These are phyloP conservation scores for Anguilla marmorata DNA, from an alignment of 2,797 vertebrate genomes.

Conservation along the genomic window DNA sequence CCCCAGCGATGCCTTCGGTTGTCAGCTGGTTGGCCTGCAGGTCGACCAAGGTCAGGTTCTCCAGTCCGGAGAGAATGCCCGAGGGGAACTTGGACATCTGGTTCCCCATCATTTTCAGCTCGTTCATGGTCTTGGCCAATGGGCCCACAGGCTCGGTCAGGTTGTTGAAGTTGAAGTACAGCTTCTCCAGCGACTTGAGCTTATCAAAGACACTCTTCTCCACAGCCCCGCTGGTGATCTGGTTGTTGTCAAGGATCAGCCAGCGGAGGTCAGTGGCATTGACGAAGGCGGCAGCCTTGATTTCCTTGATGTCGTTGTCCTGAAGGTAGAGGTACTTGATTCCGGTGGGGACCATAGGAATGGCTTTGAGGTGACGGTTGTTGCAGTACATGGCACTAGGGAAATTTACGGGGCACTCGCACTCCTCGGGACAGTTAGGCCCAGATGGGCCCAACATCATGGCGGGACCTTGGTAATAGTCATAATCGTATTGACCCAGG, in stretches of 20 bases:
- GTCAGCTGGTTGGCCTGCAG: slow-evolving; percentile 83
- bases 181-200: slow-evolving; percentile 80
- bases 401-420: slow-evolving; percentile 83
- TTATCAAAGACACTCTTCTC: slow-evolving; percentile 84
- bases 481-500: slow-evolving; percentile 60
- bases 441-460: slow-evolving; percentile 50
- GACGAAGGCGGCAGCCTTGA: slow-evolving; percentile 86
- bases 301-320: slow-evolving; percentile 85
- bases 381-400: slow-evolving; percentile 93
- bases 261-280: slow-evolving; percentile 88
- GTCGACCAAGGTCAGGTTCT: slow-evolving; percentile 76
- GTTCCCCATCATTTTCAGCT: slow-evolving; percentile 84
- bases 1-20: slow-evolving; percentile 74
- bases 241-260: slow-evolving; percentile 87
- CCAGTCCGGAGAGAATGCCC: slow-evolving; percentile 76
- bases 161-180: slow-evolving; percentile 88
- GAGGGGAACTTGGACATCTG: slow-evolving; percentile 80
- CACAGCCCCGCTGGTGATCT: slow-evolving; percentile 84
- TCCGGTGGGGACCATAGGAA: slow-evolving; percentile 86
- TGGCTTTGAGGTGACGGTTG: slow-evolving; percentile 82
- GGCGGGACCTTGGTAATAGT: slow-evolving; percentile 59
- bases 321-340: slow-evolving; percentile 94
- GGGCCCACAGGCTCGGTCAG: slow-evolving; percentile 81
- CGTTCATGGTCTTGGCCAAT: slow-evolving; percentile 81
- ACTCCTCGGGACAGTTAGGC: slow-evolving; percentile 88